Evolutionary conservation across 2,113 vertebrate species (phyloP), one percentile per base, ranked within the genome.

Genomic region (Sapajus apella): DNA sequence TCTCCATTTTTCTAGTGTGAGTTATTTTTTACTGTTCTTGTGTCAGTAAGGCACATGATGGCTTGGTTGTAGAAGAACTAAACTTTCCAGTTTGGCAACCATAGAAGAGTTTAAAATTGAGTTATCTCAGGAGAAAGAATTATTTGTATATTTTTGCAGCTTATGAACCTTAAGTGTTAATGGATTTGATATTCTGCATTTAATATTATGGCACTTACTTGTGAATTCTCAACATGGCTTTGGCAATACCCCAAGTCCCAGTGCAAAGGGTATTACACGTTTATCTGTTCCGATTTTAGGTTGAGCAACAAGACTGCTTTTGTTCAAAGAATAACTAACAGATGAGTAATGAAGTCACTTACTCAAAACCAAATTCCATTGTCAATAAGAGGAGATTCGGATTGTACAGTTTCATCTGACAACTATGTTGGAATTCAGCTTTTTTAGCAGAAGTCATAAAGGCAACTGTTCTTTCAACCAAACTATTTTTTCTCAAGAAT

Each of bases 261-360:
- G 72, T 40, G 91, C 18, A 80, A 61, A 92, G 56, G 56, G 27
- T 92, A 75, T 94, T 58, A 55, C 92, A 89, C 3, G 0, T 95
- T 87, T 96, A 89, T 96, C 55, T 86, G 45, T 58, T 95, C 72
- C 35, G 47, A 95, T 92, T 58, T 72, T 87, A 96, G 50, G 56
- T 17, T 95, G 50, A 92, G 84, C 75, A 96, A 97, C 83, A 95
- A 90, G 97, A 96, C 89, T 93, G 96, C 91, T 97, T 98, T 98
- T 97, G 91, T 97, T 97, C n/a, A 90, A 73, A 97, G 91, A 97
- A 97, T 97, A 97, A 87, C 72, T 93, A 92, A 93, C 80, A 73
- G 64, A 97, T 93, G 96, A 92, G 80, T 97, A 96, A 97, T 93
- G 93, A 96, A 94, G 61, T 95, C 80, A 72, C 94, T 96, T 92